A percentile compares a stretch with the other conserved stretches of the same genome.
Conservation (phyloP, 2,113 vertebrate genomes). For the Phalacrocorax pelagicus region DNA sequence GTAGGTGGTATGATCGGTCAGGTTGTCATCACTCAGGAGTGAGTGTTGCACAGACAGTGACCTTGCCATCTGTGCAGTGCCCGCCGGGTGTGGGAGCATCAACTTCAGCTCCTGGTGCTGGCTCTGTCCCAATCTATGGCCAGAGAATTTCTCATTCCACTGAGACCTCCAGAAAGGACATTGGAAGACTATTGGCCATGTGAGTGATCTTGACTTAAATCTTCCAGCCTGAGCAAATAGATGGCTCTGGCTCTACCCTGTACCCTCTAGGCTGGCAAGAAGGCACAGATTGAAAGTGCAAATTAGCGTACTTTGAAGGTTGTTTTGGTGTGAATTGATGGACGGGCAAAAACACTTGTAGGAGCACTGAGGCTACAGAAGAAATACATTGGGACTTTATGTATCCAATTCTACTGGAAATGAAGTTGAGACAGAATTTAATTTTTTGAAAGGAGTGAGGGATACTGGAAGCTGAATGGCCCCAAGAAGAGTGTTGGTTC, state of each 20-base stretch:
- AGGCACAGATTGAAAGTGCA: neutral
- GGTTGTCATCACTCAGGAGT: neutral
- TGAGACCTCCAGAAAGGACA: neutral
- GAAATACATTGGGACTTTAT: neutral
- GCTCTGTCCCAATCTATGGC: neutral
- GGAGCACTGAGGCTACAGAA: neutral
- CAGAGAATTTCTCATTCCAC: neutral
- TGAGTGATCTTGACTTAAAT: neutral
- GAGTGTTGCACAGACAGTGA: neutral
- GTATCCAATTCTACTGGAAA: neutral
- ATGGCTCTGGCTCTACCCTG: neutral
- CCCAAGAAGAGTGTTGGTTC: neutral
- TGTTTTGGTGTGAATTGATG: neutral
- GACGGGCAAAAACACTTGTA: neutral
- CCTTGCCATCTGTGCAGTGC: neutral
- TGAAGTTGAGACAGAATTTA: neutral
- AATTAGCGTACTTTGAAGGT: neutral
- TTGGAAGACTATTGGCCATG: neutral
- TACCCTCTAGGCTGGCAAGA: neutral
- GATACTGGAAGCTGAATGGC: neutral
- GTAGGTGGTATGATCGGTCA: rapidly evolving
- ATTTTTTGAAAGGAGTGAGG: neutral
- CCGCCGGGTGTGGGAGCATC: neutral
- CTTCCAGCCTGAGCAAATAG: neutral
- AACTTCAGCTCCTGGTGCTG: neutral